phyloP scores from a whole-genome alignment of 2,797 vertebrate genomes.

The Pangasius mekongensis region DNA sequence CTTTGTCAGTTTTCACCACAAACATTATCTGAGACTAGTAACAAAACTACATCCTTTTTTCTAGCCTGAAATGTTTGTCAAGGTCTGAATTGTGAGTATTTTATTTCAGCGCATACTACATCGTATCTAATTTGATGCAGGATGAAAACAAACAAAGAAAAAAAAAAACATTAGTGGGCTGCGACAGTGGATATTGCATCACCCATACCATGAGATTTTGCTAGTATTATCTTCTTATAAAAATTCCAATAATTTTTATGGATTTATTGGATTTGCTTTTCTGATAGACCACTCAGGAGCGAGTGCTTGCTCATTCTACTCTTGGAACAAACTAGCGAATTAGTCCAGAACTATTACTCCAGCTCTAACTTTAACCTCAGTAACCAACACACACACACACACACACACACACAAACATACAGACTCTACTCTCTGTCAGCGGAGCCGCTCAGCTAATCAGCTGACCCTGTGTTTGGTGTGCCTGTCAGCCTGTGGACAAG shows the following conservation, averaged over 20 bases:
- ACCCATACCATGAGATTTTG: background rate
- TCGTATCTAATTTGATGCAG: background rate
- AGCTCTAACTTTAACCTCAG: background rate
- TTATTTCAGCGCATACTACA: background rate
- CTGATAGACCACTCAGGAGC: background rate
- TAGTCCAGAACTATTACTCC: background rate
- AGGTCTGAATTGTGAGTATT: background rate
- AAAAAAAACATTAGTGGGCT: background rate
- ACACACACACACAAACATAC: background rate
- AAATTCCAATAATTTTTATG: background rate
- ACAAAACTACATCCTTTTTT: background rate
- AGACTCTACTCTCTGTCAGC: conserved; percentile 26
- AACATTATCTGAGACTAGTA: background rate
- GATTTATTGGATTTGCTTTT: background rate
- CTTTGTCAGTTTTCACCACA: background rate
- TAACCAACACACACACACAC: background rate
- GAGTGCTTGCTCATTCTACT: background rate
- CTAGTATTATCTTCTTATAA: background rate
- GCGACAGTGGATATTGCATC: background rate
- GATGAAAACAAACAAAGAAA: background rate
- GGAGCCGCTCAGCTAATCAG: conserved; percentile 31
- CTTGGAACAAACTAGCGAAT: background rate
- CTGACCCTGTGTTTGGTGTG: conserved; percentile 48
- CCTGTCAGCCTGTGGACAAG: conserved; percentile 53
- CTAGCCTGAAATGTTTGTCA: background rate